phyloP scores from a whole-genome alignment of 1,140 invertebrate species.

The Zaprionus ghesquierei region DNA sequence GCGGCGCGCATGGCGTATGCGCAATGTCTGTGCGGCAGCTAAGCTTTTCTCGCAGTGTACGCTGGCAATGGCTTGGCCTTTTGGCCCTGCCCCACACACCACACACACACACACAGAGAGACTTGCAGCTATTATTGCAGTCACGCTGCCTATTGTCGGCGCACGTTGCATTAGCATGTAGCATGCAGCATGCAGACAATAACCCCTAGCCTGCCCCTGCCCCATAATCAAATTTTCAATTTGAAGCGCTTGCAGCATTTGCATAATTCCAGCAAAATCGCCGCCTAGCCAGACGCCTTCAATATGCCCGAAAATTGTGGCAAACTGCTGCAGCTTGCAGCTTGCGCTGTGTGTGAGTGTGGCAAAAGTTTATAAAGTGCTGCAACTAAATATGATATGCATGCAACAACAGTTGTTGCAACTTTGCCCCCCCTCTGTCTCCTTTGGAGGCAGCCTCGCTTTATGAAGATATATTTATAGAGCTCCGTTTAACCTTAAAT shows the following conservation, averaged over 20 bases:
- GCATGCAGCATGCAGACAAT: constrained; percentile 8
- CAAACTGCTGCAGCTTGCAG: background rate
- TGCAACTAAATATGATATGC: background rate
- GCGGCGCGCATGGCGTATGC: constrained; percentile 23
- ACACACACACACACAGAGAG: background rate
- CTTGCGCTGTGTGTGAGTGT: background rate
- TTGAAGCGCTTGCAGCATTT: constrained; percentile 43
- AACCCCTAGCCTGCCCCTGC: background rate
- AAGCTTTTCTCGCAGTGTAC: constrained; percentile 38
- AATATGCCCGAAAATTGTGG: background rate
- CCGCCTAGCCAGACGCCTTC: background rate
- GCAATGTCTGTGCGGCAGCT: constrained; percentile 11
- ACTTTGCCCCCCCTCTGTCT: background rate
- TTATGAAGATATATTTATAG: background rate
- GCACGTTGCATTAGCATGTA: constrained; percentile 26
- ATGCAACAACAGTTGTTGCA: background rate
- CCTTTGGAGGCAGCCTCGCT: background rate
- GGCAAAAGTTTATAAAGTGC: background rate
- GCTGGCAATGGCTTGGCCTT: background rate
- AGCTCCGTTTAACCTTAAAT: background rate
- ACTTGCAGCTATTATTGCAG: constrained; percentile 27
- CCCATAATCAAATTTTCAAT: constrained; percentile 55
- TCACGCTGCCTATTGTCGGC: constrained; percentile 51
- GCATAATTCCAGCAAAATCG: constrained; percentile 43
- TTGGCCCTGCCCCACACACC: background rate